A percentile compares a stretch with the other conserved stretches of the same genome.
These are phyloP conservation scores for Enteromius paludinosus DNA, from an alignment of 2,797 vertebrate species.

Conservation along the genomic window DNA sequence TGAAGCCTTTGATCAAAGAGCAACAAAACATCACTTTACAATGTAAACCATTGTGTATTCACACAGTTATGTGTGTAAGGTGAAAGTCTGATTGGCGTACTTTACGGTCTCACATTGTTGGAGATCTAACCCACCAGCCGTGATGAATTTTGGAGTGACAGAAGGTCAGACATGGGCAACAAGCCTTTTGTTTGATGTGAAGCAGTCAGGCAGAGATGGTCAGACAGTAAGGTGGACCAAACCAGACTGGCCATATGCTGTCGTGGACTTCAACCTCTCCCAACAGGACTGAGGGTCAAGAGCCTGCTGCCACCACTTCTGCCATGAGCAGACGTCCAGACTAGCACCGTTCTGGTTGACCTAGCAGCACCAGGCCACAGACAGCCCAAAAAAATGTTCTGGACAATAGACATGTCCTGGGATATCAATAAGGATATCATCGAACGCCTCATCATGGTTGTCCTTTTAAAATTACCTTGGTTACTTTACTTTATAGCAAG, in stretches of 20 bases:
- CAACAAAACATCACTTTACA: not conserved
- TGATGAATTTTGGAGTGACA: slow-evolving; percentile 46
- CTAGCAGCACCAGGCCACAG: slow-evolving; percentile 24
- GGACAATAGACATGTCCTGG: slow-evolving; percentile 15
- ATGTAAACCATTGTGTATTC: not conserved
- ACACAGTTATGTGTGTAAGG: not conserved
- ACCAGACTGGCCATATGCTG: slow-evolving; percentile 79
- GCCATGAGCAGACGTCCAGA: slow-evolving; percentile 57
- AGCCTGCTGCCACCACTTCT: slow-evolving; percentile 77
- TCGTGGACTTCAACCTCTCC: slow-evolving; percentile 59
- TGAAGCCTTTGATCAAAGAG: not conserved
- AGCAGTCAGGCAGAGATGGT: slow-evolving; percentile 73
- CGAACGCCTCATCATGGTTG: not conserved
- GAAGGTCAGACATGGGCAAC: slow-evolving; percentile 61
- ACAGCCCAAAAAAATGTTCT: slow-evolving; percentile 10
- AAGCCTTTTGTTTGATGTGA: slow-evolving; percentile 66
- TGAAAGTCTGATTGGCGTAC: not conserved
- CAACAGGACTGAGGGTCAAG: slow-evolving; percentile 69
- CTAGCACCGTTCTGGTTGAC: slow-evolving; percentile 46
- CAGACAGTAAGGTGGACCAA: slow-evolving; percentile 75
- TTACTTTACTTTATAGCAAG: not conserved
- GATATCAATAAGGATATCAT: not conserved
- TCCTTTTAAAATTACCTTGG: not conserved
- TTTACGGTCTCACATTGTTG: not conserved
- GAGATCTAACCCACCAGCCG: slow-evolving; percentile 31